phyloP scores from a whole-genome alignment of 2,888 invertebrate genomes.

The Diaperis boleti region DNA sequence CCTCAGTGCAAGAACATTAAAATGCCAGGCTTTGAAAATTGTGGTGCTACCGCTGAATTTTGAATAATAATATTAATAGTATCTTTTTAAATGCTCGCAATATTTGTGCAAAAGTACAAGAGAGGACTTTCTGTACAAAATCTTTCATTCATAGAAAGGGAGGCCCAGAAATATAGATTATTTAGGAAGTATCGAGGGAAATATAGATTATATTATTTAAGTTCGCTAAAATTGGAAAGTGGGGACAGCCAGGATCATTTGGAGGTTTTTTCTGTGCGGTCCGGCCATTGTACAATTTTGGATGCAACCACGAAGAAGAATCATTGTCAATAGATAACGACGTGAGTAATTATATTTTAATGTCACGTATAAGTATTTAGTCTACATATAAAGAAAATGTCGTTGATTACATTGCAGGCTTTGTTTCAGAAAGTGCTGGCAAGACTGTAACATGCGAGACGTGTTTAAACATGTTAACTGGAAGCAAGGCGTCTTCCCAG shows the following conservation, averaged over 20 bases:
- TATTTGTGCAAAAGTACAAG: slow-evolving; percentile 6
- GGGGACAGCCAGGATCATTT: neutral
- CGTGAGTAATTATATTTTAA: neutral
- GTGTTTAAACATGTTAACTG: too few species aligned
- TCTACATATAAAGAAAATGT: neutral
- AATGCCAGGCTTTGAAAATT: slow-evolving; percentile 1
- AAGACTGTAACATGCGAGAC: too few species aligned
- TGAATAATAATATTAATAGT: slow-evolving; percentile 47
- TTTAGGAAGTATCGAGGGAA: too few species aligned
- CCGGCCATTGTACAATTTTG: neutral
- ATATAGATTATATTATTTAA: neutral
- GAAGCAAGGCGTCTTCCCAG: too few species aligned
- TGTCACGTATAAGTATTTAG: neutral
- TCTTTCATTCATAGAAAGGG: neutral
- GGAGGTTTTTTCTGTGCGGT: neutral
- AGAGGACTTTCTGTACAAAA: neutral
- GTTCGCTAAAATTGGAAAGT: neutral
- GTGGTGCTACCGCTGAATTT: slow-evolving; percentile 37
- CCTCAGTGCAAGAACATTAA: slow-evolving; percentile 39
- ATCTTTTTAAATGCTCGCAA: slow-evolving; percentile 49
- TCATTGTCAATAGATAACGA: neutral
- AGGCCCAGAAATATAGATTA: neutral
- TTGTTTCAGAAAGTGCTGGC: too few species aligned
- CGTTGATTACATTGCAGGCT: neutral
- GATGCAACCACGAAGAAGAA: neutral